Conservation (phyloP, 2,797 vertebrate genomes). For the Eleutherodactylus coqui region DNA sequence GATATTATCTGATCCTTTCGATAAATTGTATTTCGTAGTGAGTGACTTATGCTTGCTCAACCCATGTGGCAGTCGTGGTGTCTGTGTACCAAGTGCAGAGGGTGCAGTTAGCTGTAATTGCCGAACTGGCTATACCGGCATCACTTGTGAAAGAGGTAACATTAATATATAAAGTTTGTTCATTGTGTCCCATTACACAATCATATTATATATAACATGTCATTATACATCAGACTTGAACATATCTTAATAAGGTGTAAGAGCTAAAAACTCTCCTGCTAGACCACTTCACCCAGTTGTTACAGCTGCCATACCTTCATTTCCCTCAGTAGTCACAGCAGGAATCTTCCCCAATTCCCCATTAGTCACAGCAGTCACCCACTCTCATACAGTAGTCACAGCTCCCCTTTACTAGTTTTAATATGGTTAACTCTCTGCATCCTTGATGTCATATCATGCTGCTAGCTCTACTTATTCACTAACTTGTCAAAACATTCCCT, state of each 20-base stretch:
- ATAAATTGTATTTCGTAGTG: conserved; percentile 73
- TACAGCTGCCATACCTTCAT: too few species aligned
- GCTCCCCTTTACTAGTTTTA: neutral
- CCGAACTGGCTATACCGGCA: conserved; percentile 92
- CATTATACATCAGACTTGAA: neutral
- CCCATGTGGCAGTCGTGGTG: conserved; percentile 91
- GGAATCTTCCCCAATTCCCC: neutral
- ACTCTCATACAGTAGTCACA: neutral
- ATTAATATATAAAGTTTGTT: neutral
- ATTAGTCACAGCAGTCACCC: neutral
- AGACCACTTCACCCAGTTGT: too few species aligned
- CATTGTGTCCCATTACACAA: neutral
- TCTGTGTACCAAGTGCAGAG: conserved; percentile 83
- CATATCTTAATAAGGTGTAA: too few species aligned
- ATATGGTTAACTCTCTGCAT: too few species aligned
- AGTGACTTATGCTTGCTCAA: conserved; percentile 93
- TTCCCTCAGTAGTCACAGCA: neutral
- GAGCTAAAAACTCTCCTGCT: too few species aligned
- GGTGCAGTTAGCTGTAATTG: conserved; percentile 93
- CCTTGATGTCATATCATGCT: too few species aligned
- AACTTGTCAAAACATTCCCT: neutral
- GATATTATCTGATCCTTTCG: neutral
- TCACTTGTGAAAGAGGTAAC: conserved; percentile 93
- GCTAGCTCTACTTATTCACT: neutral
- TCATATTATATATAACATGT: too few species aligned